These are phyloP conservation scores for Bambusicola thoracicus DNA, from an alignment of 2,113 vertebrate genomes.

Conservation along the genomic window DNA sequence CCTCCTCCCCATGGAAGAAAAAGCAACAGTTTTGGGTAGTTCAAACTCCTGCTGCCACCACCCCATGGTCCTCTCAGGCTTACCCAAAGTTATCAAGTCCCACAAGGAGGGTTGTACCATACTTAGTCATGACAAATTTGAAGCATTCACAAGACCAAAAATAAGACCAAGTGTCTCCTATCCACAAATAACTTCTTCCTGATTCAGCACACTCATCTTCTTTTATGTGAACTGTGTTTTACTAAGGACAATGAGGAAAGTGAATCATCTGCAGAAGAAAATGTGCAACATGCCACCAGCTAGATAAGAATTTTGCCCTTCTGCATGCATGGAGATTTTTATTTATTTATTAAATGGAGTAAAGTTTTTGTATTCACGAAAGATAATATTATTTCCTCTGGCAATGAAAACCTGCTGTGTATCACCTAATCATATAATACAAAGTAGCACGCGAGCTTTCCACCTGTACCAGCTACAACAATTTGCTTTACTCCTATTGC, in stretches of 20 bases:
- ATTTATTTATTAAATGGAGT: no score
- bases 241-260: neutral
- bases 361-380: neutral
- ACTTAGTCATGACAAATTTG: neutral
- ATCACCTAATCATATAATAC: neutral
- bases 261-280: neutral
- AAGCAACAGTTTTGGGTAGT: neutral
- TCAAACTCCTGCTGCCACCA: neutral
- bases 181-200: neutral
- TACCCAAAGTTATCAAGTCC: neutral
- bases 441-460: neutral
- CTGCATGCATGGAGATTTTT: fast-evolving
- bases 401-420: neutral
- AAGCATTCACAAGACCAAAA: neutral
- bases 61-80: neutral
- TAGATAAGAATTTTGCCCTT: neutral
- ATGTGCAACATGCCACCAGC: neutral
- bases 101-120: neutral
- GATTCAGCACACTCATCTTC: neutral
- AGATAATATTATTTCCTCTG: neutral
- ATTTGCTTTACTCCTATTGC: neutral
- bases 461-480: neutral
- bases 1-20: neutral
- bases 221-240: neutral
- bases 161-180: neutral